Evolutionary conservation across 2,888 invertebrate species (phyloP), one percentile per base, ranked within the genome.

Genomic region (Cryptocheilus praepositus): DNA sequence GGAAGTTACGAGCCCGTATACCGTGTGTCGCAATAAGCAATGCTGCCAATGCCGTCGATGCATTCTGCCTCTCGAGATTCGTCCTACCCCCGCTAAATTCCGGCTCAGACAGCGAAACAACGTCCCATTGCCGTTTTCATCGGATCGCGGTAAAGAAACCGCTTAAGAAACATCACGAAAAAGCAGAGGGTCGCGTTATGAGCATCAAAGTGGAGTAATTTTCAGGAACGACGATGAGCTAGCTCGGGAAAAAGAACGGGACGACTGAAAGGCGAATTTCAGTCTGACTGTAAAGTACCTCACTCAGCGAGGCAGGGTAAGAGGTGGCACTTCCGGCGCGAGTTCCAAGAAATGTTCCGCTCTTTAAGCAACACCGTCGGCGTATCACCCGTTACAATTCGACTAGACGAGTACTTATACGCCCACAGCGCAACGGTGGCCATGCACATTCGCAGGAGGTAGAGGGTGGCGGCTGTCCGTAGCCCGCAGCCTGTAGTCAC

Each of bases 401-500:
- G 76, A 75, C 74, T 76, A 81, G 76, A 72, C 79, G 73, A 79
- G 73, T 72, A 77, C 79, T 76, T 77, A 72, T 72, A 76, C 75
- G 77, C 61, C 70, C 70, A 62, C 71, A 73, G 77, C 66, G 67
- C 16, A 22, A 65, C 60, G 67, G 79, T 75, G 71, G 77, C 78
- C 80, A 71, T 77, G 75, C 81, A 79, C 81, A 83, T 81, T 80
- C 77, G 81, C 81, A 80, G 71, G 71, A 80, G 76, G 77, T 67
- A 67, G 69, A 76, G 82, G 81, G 79, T 81, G 76, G 82, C 75
- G 81, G 82, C 81, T 81, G 80, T 83, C 81, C 83, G 83, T 83
- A 84, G 84, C 83, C 83, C 83, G 82, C 83, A 84, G 85, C 83
- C 84, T 88, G 88, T 89, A 89, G 89, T 89, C 90, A 90, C 89